Percentiles rank a stretch among this genome's conserved stretches.
phyloP scores from a whole-genome alignment of 1,140 invertebrate species.

The Bombus confusus region DNA sequence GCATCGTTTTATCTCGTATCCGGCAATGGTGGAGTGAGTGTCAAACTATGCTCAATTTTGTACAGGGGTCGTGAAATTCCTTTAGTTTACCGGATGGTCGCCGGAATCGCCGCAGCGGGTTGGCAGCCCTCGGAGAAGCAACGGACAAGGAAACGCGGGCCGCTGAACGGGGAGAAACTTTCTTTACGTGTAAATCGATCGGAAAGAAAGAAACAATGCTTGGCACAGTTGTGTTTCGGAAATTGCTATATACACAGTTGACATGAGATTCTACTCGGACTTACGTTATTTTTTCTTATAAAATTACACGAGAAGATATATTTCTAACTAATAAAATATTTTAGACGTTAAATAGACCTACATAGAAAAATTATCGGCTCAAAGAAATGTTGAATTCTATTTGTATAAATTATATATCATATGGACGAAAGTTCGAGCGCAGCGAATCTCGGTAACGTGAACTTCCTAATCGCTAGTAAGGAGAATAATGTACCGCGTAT shows the following conservation, averaged over 20 bases:
- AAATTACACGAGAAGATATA: background rate
- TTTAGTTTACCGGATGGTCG: background rate
- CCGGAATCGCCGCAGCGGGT: background rate
- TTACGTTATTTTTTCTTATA: background rate
- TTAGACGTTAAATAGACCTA: background rate
- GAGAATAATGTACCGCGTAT: background rate
- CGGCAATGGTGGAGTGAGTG: background rate
- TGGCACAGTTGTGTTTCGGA: conserved; percentile 64
- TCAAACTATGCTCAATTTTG: background rate
- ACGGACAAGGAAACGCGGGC: conserved; percentile 6
- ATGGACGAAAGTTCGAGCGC: conserved; percentile 8
- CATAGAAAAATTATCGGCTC: no score
- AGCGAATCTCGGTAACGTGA: conserved; percentile 23
- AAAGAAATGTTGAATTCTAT: background rate
- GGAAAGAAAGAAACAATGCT: conserved; percentile 45
- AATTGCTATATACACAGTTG: conserved; percentile 71
- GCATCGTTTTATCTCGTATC: background rate
- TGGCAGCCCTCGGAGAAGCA: conserved; percentile 1
- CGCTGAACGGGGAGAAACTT: background rate
- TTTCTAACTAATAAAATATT: background rate
- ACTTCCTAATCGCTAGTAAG: conserved; percentile 14
- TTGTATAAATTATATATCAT: background rate
- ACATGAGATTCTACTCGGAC: conserved; percentile 11
- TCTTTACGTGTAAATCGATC: conserved; percentile 1
- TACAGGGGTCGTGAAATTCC: background rate